Percentiles rank a stretch among this genome's conserved stretches.
Conservation (phyloP, 1,140 invertebrate genomes). For the Zaprionus davidi region DNA sequence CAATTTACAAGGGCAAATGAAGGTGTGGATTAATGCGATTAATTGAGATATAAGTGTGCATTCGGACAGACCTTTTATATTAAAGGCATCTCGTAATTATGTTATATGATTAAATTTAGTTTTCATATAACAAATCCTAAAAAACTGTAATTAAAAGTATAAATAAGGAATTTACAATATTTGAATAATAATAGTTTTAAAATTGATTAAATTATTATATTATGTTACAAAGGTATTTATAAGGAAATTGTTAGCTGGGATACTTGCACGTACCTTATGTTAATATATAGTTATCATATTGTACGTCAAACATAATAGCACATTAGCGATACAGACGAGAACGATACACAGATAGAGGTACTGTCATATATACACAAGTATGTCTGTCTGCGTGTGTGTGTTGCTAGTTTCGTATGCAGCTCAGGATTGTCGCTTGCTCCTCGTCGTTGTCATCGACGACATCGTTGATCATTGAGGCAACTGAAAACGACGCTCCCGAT, state of each 20-base stretch:
- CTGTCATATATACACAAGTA: conserved; percentile 1
- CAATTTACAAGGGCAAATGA: no score
- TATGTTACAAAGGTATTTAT: background rate
- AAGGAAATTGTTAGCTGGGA: background rate
- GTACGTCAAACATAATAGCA: conserved; percentile 16
- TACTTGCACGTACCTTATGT: conserved; percentile 4
- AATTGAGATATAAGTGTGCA: no score
- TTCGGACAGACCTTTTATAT: no score
- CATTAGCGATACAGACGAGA: conserved; percentile 31
- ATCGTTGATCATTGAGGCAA: conserved; percentile 20
- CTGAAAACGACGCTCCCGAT: conserved; percentile 34
- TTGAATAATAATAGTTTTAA: background rate
- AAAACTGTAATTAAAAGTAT: no score
- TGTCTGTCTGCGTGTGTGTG: background rate
- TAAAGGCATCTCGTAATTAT: no score
- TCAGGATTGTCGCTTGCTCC: conserved; percentile 80
- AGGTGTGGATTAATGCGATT: no score
- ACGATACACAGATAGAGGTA: background rate
- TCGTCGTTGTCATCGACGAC: conserved; percentile 63
- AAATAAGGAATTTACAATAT: background rate
- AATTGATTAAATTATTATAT: background rate
- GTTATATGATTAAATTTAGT: no score
- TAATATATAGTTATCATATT: conserved; percentile 15
- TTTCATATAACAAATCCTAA: no score
- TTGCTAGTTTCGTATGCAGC: conserved; percentile 76